Evolutionary conservation across 2,888 invertebrate genomes (phyloP).

Genomic region (Liopterus haemorrhoidalis): DNA sequence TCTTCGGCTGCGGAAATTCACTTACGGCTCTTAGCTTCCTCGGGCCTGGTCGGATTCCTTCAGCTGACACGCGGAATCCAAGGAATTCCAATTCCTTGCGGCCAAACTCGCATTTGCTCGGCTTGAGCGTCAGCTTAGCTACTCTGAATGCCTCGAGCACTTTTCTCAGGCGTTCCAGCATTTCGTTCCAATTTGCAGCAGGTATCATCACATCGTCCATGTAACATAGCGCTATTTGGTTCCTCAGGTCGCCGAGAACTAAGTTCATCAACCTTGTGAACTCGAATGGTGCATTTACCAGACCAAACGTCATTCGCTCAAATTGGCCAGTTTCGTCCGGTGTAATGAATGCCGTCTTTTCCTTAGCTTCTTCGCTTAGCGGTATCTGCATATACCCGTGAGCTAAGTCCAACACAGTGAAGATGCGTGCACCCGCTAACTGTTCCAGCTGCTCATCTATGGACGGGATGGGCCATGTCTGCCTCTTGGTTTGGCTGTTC

Average conservation of each 20-base stretch:
- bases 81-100: slow-evolving; percentile 31
- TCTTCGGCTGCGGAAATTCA: no score
- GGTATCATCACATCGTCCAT: slow-evolving; percentile 37
- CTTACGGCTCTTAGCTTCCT: no score
- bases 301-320: slow-evolving; percentile 34
- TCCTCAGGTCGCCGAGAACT: slow-evolving; percentile 27
- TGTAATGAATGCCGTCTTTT: slow-evolving; percentile 25
- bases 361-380: slow-evolving; percentile 11
- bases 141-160: slow-evolving; percentile 29
- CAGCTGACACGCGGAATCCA: slow-evolving; percentile 30
- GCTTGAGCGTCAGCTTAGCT: slow-evolving; percentile 34
- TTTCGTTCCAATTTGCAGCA: slow-evolving; percentile 29
- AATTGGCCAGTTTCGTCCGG: slow-evolving; percentile 37
- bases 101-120: slow-evolving; percentile 34
- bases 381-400: slow-evolving; percentile 21
- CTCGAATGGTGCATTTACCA: slow-evolving; percentile 34
- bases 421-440: slow-evolving; percentile 20
- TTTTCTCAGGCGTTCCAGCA: slow-evolving; percentile 28
- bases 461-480: slow-evolving; percentile 27
- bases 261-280: slow-evolving; percentile 34
- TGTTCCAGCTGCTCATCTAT: slow-evolving; percentile 27
- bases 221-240: slow-evolving; percentile 30
- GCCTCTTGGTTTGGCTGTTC: slow-evolving; percentile 25
- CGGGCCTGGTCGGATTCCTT: slow-evolving; percentile 17
- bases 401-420: slow-evolving; percentile 18